These are phyloP conservation scores for Esox masquinongy DNA, from an alignment of 2,797 vertebrate genomes.

Conservation along the genomic window DNA sequence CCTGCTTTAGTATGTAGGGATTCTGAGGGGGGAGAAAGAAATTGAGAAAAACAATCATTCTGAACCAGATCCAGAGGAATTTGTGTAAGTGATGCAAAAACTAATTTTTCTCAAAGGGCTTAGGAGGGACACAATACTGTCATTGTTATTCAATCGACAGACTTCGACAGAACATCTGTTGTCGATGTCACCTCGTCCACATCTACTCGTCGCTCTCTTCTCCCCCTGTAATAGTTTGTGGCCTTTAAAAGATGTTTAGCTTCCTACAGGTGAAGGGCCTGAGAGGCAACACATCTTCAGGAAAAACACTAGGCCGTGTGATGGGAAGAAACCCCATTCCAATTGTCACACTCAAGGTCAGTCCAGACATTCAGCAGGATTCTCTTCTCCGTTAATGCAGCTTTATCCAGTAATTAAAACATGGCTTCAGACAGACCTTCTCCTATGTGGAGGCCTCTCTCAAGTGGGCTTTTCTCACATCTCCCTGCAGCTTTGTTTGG, in stretches of 20 bases:
- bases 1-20: too few relatives aligned
- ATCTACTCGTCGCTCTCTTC: background rate
- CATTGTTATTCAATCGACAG: background rate
- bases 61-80: too few relatives aligned
- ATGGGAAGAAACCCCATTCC: background rate
- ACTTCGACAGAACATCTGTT: background rate
- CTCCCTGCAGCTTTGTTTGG: background rate
- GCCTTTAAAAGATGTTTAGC: background rate
- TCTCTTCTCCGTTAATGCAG: background rate
- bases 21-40: too few relatives aligned
- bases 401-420: background rate
- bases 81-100: too few relatives aligned
- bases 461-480: background rate
- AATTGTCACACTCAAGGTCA: background rate
- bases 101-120: too few relatives aligned
- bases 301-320: background rate
- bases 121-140: background rate
- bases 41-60: too few relatives aligned
- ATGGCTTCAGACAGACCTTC: background rate
- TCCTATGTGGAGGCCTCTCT: background rate
- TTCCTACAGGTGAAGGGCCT: too few relatives aligned
- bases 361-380: background rate
- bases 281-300: background rate
- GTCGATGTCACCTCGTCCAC: background rate
- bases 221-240: background rate